phyloP scores from a whole-genome alignment of 2,113 vertebrate genomes.

The Ginglymostoma cirratum region DNA sequence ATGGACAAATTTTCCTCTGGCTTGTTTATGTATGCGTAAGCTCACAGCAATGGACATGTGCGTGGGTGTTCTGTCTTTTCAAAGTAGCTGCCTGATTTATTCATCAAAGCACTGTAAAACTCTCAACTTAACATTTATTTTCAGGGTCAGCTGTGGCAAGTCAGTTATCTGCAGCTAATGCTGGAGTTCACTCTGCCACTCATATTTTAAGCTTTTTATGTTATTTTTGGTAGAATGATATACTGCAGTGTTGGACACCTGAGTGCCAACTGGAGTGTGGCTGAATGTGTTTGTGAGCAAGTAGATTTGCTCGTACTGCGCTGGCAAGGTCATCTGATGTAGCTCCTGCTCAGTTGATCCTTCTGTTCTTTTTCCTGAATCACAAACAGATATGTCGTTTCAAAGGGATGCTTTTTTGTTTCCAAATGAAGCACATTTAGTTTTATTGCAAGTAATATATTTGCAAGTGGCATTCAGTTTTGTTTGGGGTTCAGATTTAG shows the following conservation, averaged over 20 bases:
- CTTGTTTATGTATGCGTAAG: not conserved
- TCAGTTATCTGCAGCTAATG: not conserved
- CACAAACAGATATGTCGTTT: not conserved
- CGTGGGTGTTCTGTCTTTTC: not conserved
- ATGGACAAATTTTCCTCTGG: not conserved
- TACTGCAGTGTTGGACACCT: not conserved
- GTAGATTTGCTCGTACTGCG: not conserved
- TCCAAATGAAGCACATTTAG: not conserved
- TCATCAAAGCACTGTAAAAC: constrained; percentile 1
- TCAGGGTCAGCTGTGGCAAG: constrained; percentile 15
- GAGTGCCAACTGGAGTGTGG: not conserved
- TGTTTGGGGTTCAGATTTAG: not conserved
- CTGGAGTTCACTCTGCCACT: not conserved
- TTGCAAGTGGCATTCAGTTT: not conserved
- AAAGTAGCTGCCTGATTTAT: not conserved
- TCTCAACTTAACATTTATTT: not conserved
- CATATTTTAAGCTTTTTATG: not conserved
- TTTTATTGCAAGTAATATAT: not conserved
- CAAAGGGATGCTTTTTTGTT: not conserved
- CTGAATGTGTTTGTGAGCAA: not conserved
- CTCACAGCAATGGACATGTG: not conserved
- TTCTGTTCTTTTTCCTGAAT: not conserved
- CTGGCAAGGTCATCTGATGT: not conserved
- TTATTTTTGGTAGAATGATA: constrained; percentile 8
- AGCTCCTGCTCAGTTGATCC: not conserved